These are phyloP conservation scores for Paguma larvata DNA, from an alignment of 2,797 vertebrate genomes.

Conservation along the genomic window DNA sequence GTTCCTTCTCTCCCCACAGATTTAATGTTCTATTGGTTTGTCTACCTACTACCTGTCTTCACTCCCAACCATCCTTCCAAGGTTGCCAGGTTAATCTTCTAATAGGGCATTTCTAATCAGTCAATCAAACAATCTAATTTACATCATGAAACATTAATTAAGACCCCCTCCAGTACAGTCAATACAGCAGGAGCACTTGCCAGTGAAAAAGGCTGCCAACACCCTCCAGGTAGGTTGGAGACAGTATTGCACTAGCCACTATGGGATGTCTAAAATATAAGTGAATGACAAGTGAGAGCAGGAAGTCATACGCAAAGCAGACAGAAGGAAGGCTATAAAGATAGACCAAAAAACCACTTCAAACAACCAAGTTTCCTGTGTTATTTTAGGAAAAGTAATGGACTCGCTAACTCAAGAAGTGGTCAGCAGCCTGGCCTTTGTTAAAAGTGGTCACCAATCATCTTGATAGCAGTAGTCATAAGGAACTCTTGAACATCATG, in stretches of 20 bases:
- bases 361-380: neutral
- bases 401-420: neutral
- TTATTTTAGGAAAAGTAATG: conserved; percentile 1
- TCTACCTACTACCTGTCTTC: neutral
- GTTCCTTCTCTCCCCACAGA: neutral
- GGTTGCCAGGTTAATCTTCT: neutral
- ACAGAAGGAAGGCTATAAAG: neutral
- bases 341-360: neutral
- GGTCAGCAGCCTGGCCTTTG: neutral
- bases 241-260: neutral
- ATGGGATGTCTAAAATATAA: neutral
- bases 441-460: conserved; percentile 24
- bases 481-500: neutral
- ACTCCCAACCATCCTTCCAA: neutral
- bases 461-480: neutral
- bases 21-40: neutral
- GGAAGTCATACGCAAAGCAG: neutral
- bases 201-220: neutral
- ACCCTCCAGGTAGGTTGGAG: neutral
- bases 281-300: neutral
- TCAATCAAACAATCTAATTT: neutral
- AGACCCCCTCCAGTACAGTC: neutral
- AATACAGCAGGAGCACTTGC: neutral
- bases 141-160: conserved; percentile 15
- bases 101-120: neutral